A percentile compares a stretch with the other conserved stretches of the same genome.
These are phyloP conservation scores for Sebastes iracundus DNA, from an alignment of 2,797 vertebrate genomes.

Conservation along the genomic window DNA sequence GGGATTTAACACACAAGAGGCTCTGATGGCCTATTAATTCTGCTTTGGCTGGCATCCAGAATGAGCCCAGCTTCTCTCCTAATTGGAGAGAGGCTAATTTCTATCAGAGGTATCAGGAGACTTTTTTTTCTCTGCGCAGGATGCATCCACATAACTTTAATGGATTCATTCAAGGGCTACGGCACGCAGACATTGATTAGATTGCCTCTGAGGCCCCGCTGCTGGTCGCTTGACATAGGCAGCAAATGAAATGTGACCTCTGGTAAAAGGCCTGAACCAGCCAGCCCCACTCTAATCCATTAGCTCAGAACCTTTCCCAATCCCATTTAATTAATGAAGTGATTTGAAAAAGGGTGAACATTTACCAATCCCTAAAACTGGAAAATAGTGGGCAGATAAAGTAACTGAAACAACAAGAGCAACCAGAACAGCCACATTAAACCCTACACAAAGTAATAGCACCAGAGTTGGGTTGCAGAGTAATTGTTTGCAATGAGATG, in stretches of 20 bases:
- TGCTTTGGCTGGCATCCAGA: constrained; percentile 91
- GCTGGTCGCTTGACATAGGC: constrained; percentile 90
- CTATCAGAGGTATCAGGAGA: constrained; percentile 94
- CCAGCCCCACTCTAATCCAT: constrained; percentile 86
- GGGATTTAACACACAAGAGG: constrained; percentile 94
- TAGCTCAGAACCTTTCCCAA: constrained; percentile 90
- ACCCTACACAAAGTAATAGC: constrained; percentile 27
- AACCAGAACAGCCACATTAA: constrained; percentile 26
- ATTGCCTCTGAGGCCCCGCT: constrained; percentile 85
- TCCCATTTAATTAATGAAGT: constrained; percentile 95
- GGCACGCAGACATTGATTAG: constrained; percentile 93
- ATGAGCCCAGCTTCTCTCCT: constrained; percentile 89
- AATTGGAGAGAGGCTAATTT: constrained; percentile 93
- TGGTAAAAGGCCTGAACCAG: constrained; percentile 90
- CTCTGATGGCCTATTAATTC: constrained; percentile 97
- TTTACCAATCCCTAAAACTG: constrained; percentile 82
- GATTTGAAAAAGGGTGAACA: constrained; percentile 88
- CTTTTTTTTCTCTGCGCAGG: constrained; percentile 85
- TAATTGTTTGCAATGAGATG: constrained; percentile 56
- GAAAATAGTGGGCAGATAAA: constrained; percentile 70
- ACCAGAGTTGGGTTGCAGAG: constrained; percentile 35
- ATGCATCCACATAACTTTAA: constrained; percentile 94
- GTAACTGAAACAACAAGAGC: constrained; percentile 57
- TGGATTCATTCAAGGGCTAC: constrained; percentile 89
- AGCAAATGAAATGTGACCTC: constrained; percentile 96